Conservation (phyloP, 2,797 vertebrate species). For the Clarias platycephalus region DNA sequence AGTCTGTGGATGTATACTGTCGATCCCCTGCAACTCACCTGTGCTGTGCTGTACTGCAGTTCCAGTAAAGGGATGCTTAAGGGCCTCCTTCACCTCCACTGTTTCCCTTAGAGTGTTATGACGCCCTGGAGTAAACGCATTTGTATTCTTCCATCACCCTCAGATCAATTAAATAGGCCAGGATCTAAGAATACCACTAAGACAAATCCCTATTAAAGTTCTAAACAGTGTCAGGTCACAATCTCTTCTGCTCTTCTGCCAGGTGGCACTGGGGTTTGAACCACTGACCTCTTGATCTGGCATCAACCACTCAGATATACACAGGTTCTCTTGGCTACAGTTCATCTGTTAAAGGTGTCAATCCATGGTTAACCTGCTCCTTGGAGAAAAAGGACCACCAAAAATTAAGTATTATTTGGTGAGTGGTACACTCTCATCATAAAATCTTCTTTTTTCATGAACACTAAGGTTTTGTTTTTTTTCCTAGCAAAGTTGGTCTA, state of each 20-base stretch:
- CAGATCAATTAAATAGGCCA: background rate
- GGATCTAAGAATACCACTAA: background rate
- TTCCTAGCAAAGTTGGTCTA: background rate
- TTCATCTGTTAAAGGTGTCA: background rate
- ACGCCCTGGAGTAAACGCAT: background rate
- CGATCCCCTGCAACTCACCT: background rate
- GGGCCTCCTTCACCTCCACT: background rate
- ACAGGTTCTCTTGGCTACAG: background rate
- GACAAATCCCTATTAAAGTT: background rate
- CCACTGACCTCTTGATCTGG: background rate
- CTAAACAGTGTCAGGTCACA: background rate
- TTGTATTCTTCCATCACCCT: background rate
- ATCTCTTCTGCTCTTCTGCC: background rate
- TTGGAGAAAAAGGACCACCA: background rate
- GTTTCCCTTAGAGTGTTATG: background rate
- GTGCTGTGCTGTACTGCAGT: background rate
- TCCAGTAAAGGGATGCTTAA: background rate
- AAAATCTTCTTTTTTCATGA: too few species aligned
- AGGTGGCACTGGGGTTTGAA: background rate
- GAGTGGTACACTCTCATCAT: background rate
- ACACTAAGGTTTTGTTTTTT: too few species aligned
- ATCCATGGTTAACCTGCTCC: background rate
- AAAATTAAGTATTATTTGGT: background rate
- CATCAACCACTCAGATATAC: background rate
- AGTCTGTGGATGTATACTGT: background rate